Percentiles rank a stretch among this genome's conserved stretches.
These are phyloP conservation scores for Drosophila rellima DNA, from an alignment of 2,888 invertebrate genomes.

Conservation along the genomic window DNA sequence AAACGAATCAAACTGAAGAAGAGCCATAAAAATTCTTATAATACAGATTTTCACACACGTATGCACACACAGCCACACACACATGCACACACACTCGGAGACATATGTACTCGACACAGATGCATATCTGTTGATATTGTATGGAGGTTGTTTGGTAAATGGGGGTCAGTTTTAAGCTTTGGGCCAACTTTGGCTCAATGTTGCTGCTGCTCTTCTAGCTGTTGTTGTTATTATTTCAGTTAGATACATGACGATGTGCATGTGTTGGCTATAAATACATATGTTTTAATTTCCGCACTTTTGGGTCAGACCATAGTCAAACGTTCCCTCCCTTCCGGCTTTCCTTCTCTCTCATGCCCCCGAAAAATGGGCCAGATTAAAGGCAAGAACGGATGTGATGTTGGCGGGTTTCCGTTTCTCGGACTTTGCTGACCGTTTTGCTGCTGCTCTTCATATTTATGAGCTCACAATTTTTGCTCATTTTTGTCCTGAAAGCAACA, in stretches of 20 bases:
- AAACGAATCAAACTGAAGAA: slow-evolving; percentile 46
- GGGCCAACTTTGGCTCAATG: slow-evolving; percentile 50
- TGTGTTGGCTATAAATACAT: slow-evolving; percentile 78
- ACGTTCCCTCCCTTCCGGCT: slow-evolving; percentile 1
- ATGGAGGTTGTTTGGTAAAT: slow-evolving; percentile 48
- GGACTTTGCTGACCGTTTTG: slow-evolving; percentile 14
- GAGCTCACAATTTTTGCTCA: slow-evolving; percentile 45
- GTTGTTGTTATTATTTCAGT: slow-evolving; percentile 40
- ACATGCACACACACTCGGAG: background rate
- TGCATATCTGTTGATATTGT: slow-evolving; percentile 62
- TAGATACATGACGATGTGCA: slow-evolving; percentile 53
- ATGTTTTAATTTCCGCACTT: slow-evolving; percentile 81
- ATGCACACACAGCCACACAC: slow-evolving; percentile 7
- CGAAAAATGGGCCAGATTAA: slow-evolving; percentile 63
- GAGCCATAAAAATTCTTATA: slow-evolving; percentile 54
- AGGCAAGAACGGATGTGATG: slow-evolving; percentile 73
- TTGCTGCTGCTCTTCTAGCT: slow-evolving; percentile 25
- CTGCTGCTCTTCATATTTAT: slow-evolving; percentile 58
- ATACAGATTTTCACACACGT: slow-evolving; percentile 41
- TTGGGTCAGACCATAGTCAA: slow-evolving; percentile 71
- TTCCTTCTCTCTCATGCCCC: background rate
- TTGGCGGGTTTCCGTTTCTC: slow-evolving; percentile 67
- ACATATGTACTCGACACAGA: slow-evolving; percentile 37
- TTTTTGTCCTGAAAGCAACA: slow-evolving; percentile 42
- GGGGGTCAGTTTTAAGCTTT: slow-evolving; percentile 69